Evolutionary conservation across 2,113 vertebrate species (phyloP).

Genomic region (Andinoacara biseriatus): DNA sequence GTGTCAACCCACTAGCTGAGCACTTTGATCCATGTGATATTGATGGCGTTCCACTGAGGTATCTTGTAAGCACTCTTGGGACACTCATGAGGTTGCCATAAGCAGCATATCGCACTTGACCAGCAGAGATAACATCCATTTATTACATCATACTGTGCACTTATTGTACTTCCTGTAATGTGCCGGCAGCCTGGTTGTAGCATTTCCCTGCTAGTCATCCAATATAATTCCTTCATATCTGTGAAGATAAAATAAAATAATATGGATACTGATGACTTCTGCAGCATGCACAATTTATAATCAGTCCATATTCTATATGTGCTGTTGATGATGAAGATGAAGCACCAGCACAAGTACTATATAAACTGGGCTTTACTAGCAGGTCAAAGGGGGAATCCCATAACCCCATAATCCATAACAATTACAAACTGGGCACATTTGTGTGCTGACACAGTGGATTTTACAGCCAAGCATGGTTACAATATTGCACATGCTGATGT

Average conservation of each 20-base stretch:
- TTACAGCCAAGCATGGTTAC: background rate
- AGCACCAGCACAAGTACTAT: background rate
- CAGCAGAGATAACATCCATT: slow-evolving; percentile 5
- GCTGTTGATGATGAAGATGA: background rate
- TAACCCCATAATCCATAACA: background rate
- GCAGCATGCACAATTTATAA: background rate
- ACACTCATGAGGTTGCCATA: slow-evolving; percentile 7
- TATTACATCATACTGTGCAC: slow-evolving; percentile 28
- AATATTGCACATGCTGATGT: slow-evolving; percentile 31
- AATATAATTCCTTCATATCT: background rate
- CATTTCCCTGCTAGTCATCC: slow-evolving; percentile 7
- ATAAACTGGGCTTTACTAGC: slow-evolving; percentile 3
- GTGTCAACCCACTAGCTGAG: background rate
- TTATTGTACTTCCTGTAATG: background rate
- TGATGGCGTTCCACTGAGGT: background rate
- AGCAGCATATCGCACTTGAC: background rate
- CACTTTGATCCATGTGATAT: slow-evolving; percentile 27
- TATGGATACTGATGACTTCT: background rate
- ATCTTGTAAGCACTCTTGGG: background rate
- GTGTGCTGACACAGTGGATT: slow-evolving; percentile 31
- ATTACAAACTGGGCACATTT: slow-evolving; percentile 4
- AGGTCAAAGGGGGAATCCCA: slow-evolving; percentile 17
- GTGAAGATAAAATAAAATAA: background rate
- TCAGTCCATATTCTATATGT: background rate
- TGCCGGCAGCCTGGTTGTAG: background rate